Evolutionary conservation across 2,113 vertebrate species (phyloP), one percentile per base, ranked within the genome.

Genomic region (Calidris pugnax): DNA sequence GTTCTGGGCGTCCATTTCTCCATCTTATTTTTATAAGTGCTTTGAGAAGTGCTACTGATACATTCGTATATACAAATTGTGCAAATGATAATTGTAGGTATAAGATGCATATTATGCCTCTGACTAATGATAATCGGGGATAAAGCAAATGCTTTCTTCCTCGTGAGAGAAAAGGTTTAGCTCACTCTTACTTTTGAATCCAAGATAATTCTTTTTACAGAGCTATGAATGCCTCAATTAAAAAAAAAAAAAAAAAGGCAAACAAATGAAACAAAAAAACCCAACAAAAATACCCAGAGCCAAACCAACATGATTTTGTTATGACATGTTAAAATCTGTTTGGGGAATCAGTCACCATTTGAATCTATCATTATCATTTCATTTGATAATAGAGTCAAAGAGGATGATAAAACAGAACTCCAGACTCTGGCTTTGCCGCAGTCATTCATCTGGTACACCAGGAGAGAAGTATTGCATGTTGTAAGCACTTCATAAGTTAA

Each of bases 71-170:
- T 56, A 51, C 39, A 57, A 74, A 95, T 85, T 64, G 80, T 75
- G 69, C 68, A 91, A 71, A 48, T 87, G 56, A 23, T 95, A 95
- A 93, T 92, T 95, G 86, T 80, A 72, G 94, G 91, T 87, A 6
- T 91, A 60, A 93, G 74, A 12, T 89, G 51, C 19, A 12, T 6
- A 7, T 89, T 95, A 81, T 85, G 53, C 62, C 45, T 89, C 66
- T 96, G 92, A 92, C 77, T 95, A 95, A 95, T 60, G 53, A 24
- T 76, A 53, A 68, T 82, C 53, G 85, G 74, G 37, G 93, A 79
- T 80, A 69, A 90, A 90, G 76, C 50, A 75, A 73, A 32, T 79
- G 62, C 26, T 82, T 89, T 92, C 57, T 84, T 82, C 85, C 80
- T 90, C 13, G 2, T 91, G 86, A 92, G 56, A 78, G 76, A 59